These are phyloP conservation scores for Ahaetulla prasina DNA, from an alignment of 2,113 vertebrate species.

Conservation along the genomic window DNA sequence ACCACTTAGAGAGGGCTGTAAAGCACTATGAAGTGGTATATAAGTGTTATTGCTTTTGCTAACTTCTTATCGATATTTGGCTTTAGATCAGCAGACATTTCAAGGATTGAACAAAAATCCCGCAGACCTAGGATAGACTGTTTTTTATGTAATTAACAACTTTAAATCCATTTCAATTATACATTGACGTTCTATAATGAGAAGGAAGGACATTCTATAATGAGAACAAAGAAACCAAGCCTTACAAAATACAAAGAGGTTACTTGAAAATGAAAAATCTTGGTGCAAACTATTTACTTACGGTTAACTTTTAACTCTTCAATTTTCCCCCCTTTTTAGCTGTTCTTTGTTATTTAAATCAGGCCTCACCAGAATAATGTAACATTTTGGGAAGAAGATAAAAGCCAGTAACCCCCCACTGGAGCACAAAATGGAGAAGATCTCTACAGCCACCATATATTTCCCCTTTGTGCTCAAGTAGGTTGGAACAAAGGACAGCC, in stretches of 20 bases:
- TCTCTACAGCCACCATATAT: neutral
- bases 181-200: too few species aligned
- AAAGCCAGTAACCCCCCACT: neutral
- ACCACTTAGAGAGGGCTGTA: too few species aligned
- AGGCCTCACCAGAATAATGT: too few species aligned
- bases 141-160: too few species aligned
- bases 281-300: neutral
- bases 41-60: too few species aligned
- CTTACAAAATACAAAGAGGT: neutral
- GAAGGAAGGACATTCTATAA: neutral
- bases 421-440: neutral
- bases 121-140: too few species aligned
- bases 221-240: neutral
- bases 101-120: too few species aligned
- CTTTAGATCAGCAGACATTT: too few species aligned
- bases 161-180: too few species aligned
- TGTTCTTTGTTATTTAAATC: neutral
- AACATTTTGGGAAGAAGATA: neutral
- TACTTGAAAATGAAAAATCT: neutral
- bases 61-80: too few species aligned
- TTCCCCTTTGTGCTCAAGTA: conserved; percentile 55
- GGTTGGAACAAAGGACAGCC: neutral
- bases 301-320: neutral
- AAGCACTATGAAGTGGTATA: too few species aligned
- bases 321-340: neutral